phyloP scores from a whole-genome alignment of 2,888 invertebrate genomes.

The Blomia tropicalis region DNA sequence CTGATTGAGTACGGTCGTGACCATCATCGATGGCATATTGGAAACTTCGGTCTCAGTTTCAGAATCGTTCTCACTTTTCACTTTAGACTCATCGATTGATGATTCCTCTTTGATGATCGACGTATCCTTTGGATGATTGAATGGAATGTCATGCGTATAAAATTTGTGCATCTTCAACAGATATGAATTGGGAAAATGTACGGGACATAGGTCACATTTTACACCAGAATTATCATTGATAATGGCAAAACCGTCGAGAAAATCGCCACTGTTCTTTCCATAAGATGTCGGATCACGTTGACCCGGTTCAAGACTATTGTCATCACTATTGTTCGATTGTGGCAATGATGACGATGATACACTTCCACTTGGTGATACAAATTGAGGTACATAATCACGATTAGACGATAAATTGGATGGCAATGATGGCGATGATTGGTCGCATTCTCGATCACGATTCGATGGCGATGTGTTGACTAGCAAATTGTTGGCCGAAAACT shows the following conservation, averaged over 20 bases:
- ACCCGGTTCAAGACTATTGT: conserved; percentile 24
- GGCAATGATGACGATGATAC: background rate
- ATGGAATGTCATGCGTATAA: conserved; percentile 36
- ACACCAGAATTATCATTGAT: conserved; percentile 22
- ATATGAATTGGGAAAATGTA: conserved; percentile 36
- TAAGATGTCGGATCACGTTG: conserved; percentile 23
- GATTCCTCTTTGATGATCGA: background rate
- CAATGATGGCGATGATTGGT: too few species aligned
- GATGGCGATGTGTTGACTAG: background rate
- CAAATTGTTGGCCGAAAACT: background rate
- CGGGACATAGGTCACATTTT: conserved; percentile 36
- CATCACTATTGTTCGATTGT: background rate
- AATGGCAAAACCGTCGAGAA: conserved; percentile 12
- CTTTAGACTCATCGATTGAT: background rate
- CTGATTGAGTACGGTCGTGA: background rate
- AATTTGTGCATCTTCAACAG: conserved; percentile 39
- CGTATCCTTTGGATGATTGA: conserved; percentile 29
- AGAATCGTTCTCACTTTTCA: background rate
- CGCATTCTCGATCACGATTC: background rate
- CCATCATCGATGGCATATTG: background rate
- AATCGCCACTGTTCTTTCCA: conserved; percentile 15
- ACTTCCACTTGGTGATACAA: background rate
- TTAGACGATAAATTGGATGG: background rate
- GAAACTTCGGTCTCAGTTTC: background rate
- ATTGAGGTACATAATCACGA: too few species aligned